phyloP scores from a whole-genome alignment of 2,888 invertebrate species.

The Thera britannica region DNA sequence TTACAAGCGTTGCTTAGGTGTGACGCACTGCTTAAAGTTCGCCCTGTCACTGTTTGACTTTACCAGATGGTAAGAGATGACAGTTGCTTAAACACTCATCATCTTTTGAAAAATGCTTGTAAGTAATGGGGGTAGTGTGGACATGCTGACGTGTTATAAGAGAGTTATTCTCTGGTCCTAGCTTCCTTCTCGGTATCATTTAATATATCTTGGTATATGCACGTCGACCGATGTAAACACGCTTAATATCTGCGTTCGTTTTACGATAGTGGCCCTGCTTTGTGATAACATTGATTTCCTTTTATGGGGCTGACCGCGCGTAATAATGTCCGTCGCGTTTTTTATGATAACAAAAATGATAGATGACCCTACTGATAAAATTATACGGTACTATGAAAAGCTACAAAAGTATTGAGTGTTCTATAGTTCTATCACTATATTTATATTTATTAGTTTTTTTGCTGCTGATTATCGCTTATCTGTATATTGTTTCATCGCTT shows the following conservation, averaged over 20 bases:
- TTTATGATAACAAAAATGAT: slow-evolving; percentile 14
- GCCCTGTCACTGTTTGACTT: too few species aligned
- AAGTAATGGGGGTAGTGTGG: too few species aligned
- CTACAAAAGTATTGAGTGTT: not conserved
- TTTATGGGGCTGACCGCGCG: slow-evolving; percentile 38
- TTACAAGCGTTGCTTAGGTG: too few species aligned
- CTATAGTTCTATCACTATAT: not conserved
- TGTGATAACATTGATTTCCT: slow-evolving; percentile 48
- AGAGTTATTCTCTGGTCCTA: too few species aligned
- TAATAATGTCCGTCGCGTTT: slow-evolving; percentile 14
- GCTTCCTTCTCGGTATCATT: too few species aligned
- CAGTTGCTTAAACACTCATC: too few species aligned
- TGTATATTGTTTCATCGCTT: not conserved
- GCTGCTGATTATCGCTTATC: not conserved
- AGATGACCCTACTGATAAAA: slow-evolving; percentile 4
- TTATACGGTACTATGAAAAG: not conserved
- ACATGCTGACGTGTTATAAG: too few species aligned
- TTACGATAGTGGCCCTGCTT: slow-evolving; percentile 31
- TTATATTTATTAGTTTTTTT: too few species aligned
- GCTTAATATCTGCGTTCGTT: slow-evolving; percentile 40
- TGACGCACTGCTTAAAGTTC: too few species aligned
- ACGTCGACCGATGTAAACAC: slow-evolving; percentile 8
- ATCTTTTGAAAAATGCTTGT: too few species aligned
- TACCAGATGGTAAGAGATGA: too few species aligned
- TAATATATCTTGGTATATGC: not conserved